phyloP scores from a whole-genome alignment of 2,113 vertebrate genomes.

The Catharus fuscescens region DNA sequence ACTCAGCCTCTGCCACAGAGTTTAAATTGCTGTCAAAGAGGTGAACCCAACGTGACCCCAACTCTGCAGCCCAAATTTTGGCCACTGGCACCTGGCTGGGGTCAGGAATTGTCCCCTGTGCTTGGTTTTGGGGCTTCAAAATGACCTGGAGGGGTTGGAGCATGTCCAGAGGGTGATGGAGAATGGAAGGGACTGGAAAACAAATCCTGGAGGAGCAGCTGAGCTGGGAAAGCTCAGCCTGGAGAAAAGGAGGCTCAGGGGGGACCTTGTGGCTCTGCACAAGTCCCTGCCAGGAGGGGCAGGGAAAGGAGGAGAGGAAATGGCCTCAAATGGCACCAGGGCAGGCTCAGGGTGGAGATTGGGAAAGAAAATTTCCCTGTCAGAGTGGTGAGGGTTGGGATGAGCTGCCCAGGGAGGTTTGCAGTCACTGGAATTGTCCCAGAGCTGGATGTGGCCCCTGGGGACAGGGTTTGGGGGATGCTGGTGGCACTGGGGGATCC shows the following conservation, averaged over 20 bases:
- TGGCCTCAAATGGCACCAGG: no score
- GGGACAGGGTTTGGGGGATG: background rate
- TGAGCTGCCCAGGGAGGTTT: background rate
- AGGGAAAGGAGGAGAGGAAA: no score
- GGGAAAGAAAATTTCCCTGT: background rate
- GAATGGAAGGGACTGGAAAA: background rate
- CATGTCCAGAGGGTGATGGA: rapidly evolving
- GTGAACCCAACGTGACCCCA: rapidly evolving
- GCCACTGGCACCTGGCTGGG: background rate
- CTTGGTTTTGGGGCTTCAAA: background rate
- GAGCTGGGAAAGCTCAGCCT: background rate
- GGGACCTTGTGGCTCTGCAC: background rate
- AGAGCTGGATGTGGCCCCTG: background rate
- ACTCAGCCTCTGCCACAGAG: background rate
- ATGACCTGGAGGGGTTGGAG: background rate
- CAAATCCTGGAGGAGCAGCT: background rate
- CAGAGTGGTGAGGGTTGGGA: background rate
- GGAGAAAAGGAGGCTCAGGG: background rate
- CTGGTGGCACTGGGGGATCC: background rate
- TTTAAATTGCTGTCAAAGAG: background rate
- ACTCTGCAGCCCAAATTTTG: background rate
- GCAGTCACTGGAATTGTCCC: no score
- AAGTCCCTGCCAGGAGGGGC: background rate
- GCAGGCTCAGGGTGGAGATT: background rate
- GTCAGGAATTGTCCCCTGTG: background rate